phyloP scores from a whole-genome alignment of 2,888 invertebrate genomes.

The Mimumesa dahlbomi region DNA sequence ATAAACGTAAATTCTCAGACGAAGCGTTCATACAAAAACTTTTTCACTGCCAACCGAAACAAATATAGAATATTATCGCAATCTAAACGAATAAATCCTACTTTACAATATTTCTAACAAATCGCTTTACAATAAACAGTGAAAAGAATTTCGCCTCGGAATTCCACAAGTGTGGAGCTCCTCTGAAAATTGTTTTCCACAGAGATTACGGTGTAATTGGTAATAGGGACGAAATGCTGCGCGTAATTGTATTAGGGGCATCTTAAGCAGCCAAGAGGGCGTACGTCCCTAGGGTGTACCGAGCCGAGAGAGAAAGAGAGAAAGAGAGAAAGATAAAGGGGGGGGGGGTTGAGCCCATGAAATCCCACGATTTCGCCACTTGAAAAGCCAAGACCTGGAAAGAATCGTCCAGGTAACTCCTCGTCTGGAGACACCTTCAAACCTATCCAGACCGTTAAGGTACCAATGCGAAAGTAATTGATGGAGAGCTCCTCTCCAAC shows the following conservation, averaged over 20 bases:
- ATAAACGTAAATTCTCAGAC: no score
- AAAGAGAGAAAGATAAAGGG: no score
- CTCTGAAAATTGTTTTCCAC: no score
- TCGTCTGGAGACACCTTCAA: slow-evolving; percentile 15
- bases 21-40: no score
- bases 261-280: slow-evolving; percentile 77
- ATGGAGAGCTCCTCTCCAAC: slow-evolving; percentile 51
- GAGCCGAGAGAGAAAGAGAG: no score
- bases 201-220: slow-evolving; percentile 60
- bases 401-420: slow-evolving; percentile 58
- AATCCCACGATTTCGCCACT: slow-evolving; percentile 67
- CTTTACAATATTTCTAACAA: no score
- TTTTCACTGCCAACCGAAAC: no score
- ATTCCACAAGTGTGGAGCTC: no score
- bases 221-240: slow-evolving; percentile 66
- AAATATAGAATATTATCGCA: no score
- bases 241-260: slow-evolving; percentile 72
- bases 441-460: slow-evolving; percentile 57
- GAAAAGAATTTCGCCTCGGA: no score
- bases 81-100: no score
- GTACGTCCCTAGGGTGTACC: slow-evolving; percentile 62
- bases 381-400: slow-evolving; percentile 70
- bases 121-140: no score
- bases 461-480: slow-evolving; percentile 71
- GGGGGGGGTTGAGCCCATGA: slow-evolving; percentile 58